These are phyloP conservation scores for Camponotus vicinus DNA, from an alignment of 1,140 invertebrate genomes.

Conservation along the genomic window DNA sequence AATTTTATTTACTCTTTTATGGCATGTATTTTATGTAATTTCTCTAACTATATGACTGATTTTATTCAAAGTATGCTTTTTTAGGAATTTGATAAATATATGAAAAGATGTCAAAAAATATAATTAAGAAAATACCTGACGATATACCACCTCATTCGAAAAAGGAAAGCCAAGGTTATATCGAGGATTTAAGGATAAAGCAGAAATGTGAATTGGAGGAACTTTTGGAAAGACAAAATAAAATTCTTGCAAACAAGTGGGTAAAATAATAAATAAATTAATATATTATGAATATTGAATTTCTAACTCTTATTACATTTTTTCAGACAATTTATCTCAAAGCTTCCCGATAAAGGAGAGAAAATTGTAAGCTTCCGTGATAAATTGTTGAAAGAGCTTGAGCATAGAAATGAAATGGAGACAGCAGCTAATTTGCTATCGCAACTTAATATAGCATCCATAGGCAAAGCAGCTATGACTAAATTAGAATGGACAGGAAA, in stretches of 20 bases:
- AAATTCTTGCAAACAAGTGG: constrained; percentile 86
- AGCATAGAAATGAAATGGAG: constrained; percentile 87
- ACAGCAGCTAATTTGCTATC: constrained; percentile 87
- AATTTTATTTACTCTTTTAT: neutral
- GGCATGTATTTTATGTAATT: neutral
- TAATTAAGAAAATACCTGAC: constrained; percentile 80
- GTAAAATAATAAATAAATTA: constrained; percentile 56
- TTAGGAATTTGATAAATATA: neutral
- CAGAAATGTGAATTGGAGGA: constrained; percentile 84
- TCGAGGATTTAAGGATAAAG: constrained; percentile 84
- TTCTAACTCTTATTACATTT: constrained; percentile 1
- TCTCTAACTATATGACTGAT: neutral
- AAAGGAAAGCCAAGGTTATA: constrained; percentile 82
- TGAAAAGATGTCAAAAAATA: neutral
- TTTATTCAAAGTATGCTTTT: neutral
- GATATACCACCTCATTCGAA: constrained; percentile 73
- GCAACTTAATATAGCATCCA: constrained; percentile 87
- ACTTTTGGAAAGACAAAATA: constrained; percentile 85
- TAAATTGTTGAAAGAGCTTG: constrained; percentile 87
- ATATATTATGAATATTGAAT: neutral
- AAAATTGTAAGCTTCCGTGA: constrained; percentile 88
- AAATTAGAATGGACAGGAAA: constrained; percentile 90
- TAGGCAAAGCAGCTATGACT: constrained; percentile 87
- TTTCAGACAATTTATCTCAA: constrained; percentile 84
- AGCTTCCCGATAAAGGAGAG: constrained; percentile 90